Base-by-base conservation (phyloP, 2,797 vertebrate genomes). In the Sebastes kiyomatsui region DNA sequence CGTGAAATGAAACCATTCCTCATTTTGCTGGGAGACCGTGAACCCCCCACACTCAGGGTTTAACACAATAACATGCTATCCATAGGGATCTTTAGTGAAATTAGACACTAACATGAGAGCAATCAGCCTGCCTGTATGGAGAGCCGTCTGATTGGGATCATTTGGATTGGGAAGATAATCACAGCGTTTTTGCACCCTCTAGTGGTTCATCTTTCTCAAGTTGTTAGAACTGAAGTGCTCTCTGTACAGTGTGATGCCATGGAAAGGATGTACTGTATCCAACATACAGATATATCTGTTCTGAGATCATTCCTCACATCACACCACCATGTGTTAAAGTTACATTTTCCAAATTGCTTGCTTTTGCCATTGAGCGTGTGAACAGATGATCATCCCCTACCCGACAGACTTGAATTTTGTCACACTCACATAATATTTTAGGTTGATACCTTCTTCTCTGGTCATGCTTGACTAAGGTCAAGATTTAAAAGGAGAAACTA, bases 161-260 rank as follows among this genome's bases (percentile, higher is more conserved):
- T 18, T 20, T 42, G 49, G 49, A 71, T 14, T 56, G 49, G n/a
- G 13, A 59, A 46, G 58, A 27, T 71, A 64, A 73, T 42, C 9
- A 5, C 13, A 52, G 74, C 6, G 7, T 27, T n/a, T 46, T 23
- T 56, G 23, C 81, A 75, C 83, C 81, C 79, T 84, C 87, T 83
- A 73, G 79, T 87, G 87, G 89, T 54, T 67, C 25, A 18, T 75
- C 25, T 30, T 9, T 2, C 1, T 56, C 32, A 22, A 22, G 5
- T 55, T 2, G 7, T 65, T 22, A 58, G 61, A 62, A n/a, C 35
- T 12, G 0, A 35, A 58, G 16, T 2, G 11, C 3, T 27, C 10
- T 33, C 4, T 60, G 16, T 6, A 10, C 23, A 14, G 13, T 25
- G 13, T 7, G 13, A 62, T 28, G 8, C 10, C 25, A 35, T 20